Conservation (phyloP, 2,113 vertebrate species). For the Clinocottus analis region DNA sequence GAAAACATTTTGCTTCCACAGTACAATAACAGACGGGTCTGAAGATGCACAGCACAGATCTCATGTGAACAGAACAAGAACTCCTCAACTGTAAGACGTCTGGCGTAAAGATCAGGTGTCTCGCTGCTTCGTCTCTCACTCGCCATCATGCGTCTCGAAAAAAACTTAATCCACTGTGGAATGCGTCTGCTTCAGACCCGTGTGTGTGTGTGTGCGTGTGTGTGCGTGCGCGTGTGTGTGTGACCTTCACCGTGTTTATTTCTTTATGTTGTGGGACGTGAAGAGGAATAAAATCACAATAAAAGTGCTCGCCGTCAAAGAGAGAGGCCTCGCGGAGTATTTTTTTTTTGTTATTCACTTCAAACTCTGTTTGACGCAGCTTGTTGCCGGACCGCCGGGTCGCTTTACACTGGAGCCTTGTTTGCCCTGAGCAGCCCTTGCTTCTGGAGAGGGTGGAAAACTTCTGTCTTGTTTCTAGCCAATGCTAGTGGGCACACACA, state of each 20-base stretch:
- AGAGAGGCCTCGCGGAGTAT: constrained; percentile 12
- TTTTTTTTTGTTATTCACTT: constrained; percentile 45
- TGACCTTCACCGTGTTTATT: constrained; percentile 62
- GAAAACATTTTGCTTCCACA: too few species aligned
- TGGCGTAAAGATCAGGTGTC: constrained; percentile 63
- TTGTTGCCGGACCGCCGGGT: constrained; percentile 31
- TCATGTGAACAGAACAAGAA: constrained; percentile 5
- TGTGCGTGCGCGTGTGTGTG: constrained; percentile 5
- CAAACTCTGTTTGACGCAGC: constrained; percentile 27
- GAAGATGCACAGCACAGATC: not conserved
- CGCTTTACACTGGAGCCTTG: constrained; percentile 45
- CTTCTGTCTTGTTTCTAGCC: constrained; percentile 54
- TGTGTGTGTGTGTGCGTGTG: constrained; percentile 16
- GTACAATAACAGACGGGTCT: not conserved
- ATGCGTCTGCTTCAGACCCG: constrained; percentile 59
- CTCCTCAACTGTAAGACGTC: constrained; percentile 23
- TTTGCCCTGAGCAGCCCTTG: constrained; percentile 53
- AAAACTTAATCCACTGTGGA: constrained; percentile 67
- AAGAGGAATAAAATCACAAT: constrained; percentile 32
- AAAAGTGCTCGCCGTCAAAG: constrained; percentile 10
- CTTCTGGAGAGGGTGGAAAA: constrained; percentile 53
- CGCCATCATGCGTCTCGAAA: constrained; percentile 54
- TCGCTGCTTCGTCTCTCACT: constrained; percentile 50
- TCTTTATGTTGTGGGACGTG: constrained; percentile 22
- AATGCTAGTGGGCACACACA: constrained; percentile 39